These are phyloP conservation scores for Melanostigma gelatinosum DNA, from an alignment of 2,113 vertebrate genomes.

Conservation along the genomic window DNA sequence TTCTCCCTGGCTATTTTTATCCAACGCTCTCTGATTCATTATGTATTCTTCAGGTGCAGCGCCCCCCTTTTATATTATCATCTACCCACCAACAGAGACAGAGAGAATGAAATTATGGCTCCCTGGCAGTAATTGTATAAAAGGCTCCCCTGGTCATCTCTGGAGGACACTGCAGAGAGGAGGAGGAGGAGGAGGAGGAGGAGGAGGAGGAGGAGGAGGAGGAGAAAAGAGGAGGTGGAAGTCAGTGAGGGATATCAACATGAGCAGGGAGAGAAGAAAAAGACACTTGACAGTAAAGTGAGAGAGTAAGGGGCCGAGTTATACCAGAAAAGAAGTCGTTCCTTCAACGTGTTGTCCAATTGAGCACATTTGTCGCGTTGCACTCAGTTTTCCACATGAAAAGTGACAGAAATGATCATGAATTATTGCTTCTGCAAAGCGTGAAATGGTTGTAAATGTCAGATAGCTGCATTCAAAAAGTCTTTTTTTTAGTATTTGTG, in stretches of 20 bases:
- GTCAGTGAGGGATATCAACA: background rate
- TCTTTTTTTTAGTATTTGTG: too few species aligned
- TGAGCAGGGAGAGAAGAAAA: background rate
- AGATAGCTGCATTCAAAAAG: background rate
- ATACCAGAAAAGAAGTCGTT: background rate
- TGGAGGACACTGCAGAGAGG: constrained; percentile 34
- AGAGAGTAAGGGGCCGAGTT: background rate
- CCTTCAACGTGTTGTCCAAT: background rate
- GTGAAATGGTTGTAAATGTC: background rate
- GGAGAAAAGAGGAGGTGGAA: background rate
- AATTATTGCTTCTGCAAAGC: background rate
- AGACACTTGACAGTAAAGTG: background rate
- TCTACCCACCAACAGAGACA: constrained; percentile 26
- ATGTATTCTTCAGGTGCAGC: constrained; percentile 41
- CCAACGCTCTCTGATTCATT: constrained; percentile 52
- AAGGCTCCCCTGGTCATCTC: constrained; percentile 29
- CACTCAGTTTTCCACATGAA: background rate
- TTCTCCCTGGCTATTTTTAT: constrained; percentile 57
- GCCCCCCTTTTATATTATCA: constrained; percentile 25
- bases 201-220: constrained; percentile 8
- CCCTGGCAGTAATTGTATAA: constrained; percentile 44
- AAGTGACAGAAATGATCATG: background rate
- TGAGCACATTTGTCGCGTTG: background rate
- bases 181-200: constrained; percentile 10
- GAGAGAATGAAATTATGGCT: constrained; percentile 43